phyloP scores from a whole-genome alignment of 1,140 invertebrate genomes.

The Saxidomus purpurata region DNA sequence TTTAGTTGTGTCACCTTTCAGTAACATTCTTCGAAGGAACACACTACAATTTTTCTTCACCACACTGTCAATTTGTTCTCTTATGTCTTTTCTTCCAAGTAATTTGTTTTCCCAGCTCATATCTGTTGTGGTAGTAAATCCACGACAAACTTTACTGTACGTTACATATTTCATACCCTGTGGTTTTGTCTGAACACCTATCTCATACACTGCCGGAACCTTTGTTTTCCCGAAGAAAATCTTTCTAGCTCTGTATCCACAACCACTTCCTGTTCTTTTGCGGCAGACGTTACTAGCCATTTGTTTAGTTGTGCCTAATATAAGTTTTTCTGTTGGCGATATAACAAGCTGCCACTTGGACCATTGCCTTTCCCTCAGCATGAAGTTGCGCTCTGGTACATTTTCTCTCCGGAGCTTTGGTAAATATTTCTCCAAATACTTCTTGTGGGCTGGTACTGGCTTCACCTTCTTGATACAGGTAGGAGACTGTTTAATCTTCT shows the following conservation, averaged over 20 bases:
- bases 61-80: constrained; percentile 31
- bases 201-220: constrained; percentile 27
- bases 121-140: neutral
- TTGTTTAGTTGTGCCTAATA: too few species aligned
- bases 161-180: constrained; percentile 37
- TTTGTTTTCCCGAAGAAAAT: constrained; percentile 48
- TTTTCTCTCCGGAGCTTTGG: constrained; percentile 42
- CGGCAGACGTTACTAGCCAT: too few species aligned
- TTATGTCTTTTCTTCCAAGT: constrained; percentile 12
- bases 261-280: neutral
- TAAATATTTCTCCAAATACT: neutral
- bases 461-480: neutral
- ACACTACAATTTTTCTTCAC: constrained; percentile 39
- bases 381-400: constrained; percentile 50
- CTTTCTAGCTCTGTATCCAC: constrained; percentile 7
- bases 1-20: constrained; percentile 1
- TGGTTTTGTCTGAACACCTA: constrained; percentile 31
- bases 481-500: neutral
- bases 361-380: constrained; percentile 46
- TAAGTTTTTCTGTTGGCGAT: neutral
- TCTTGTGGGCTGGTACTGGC: neutral
- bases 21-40: neutral
- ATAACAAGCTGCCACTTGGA: constrained; percentile 29
- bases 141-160: too few species aligned
- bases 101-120: constrained; percentile 53